Conservation (phyloP, 2,888 invertebrate genomes). For the Tiphia femorata region DNA sequence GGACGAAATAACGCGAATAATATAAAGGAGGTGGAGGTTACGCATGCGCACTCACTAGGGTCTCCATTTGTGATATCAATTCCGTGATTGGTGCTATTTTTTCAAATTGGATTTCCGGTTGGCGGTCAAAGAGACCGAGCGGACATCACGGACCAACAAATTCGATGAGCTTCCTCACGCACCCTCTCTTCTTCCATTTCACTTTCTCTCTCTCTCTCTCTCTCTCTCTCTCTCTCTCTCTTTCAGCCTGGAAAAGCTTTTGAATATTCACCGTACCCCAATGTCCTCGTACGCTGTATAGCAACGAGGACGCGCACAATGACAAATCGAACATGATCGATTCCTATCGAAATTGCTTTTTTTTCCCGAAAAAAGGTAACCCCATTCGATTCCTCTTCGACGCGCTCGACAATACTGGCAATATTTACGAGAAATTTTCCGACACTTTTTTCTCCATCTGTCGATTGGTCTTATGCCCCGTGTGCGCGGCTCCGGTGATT, state of each 20-base stretch:
- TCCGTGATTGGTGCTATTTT: constrained; percentile 8
- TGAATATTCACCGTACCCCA: constrained; percentile 37
- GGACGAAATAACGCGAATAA: neutral
- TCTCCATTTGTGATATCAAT: neutral
- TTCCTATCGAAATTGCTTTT: neutral
- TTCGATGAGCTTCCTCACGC: constrained; percentile 23
- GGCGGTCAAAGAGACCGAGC: constrained; percentile 30
- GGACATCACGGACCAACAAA: constrained; percentile 22
- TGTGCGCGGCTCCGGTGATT: no score
- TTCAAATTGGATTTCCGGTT: constrained; percentile 18
- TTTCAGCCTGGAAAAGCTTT: constrained; percentile 25
- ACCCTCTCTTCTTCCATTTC: neutral
- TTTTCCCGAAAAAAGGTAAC: neutral
- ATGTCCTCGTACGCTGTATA: neutral
- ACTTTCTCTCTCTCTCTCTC: neutral
- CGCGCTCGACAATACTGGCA: no score
- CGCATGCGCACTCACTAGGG: no score
- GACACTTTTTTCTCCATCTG: no score
- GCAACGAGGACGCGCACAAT: constrained; percentile 9
- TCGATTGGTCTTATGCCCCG: no score
- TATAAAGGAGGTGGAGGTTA: neutral
- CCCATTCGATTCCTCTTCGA: no score
- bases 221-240: neutral
- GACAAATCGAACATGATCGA: constrained; percentile 22
- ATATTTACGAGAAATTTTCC: no score